These are phyloP conservation scores for Myotis yumanensis DNA, from an alignment of 2,113 vertebrate species.

Conservation along the genomic window DNA sequence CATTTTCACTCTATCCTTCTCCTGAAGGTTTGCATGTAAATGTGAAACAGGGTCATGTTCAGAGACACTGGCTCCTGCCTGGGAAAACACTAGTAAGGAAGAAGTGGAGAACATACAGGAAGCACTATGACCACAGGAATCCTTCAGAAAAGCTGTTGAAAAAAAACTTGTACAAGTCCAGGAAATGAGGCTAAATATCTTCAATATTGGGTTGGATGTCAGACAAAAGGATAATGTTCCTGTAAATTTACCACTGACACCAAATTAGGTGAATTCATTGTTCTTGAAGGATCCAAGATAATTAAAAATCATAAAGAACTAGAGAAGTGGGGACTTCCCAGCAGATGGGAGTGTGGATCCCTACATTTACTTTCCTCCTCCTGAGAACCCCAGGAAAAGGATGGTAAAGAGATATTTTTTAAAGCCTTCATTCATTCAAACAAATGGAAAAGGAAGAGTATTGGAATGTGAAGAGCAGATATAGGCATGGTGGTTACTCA, in stretches of 20 bases:
- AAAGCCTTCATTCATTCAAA: background rate
- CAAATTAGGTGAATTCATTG: background rate
- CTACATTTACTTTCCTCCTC: background rate
- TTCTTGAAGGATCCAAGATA: background rate
- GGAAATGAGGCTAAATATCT: background rate
- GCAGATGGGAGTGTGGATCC: background rate
- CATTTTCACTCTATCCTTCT: background rate
- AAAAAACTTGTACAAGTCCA: background rate
- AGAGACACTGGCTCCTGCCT: background rate
- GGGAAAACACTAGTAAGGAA: background rate
- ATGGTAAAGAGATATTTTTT: background rate
- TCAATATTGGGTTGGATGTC: background rate
- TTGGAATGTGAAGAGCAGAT: background rate
- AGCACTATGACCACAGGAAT: background rate
- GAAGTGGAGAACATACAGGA: background rate
- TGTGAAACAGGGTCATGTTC: background rate
- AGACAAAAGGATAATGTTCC: background rate
- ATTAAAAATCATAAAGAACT: constrained; percentile 7
- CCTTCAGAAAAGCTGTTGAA: background rate
- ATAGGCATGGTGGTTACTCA: background rate
- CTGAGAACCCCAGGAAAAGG: constrained; percentile 2
- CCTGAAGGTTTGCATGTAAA: background rate
- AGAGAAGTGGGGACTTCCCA: background rate
- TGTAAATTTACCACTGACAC: background rate
- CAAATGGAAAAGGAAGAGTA: background rate